phyloP scores from a whole-genome alignment of 2,113 vertebrate species.

The Campylomormyrus numenius region DNA sequence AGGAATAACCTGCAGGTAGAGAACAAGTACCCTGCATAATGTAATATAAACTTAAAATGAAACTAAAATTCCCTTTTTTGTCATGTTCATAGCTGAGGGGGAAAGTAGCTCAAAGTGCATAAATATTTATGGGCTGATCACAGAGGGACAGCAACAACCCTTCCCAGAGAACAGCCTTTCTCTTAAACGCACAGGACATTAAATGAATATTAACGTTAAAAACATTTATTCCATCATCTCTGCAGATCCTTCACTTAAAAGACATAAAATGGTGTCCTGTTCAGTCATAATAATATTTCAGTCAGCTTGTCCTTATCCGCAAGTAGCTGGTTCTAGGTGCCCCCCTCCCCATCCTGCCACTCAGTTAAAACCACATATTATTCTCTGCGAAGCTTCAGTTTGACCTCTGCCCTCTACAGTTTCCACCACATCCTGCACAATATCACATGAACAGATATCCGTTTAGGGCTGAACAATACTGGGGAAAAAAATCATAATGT shows the following conservation, averaged over 20 bases:
- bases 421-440: neutral
- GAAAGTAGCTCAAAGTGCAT: constrained; percentile 1
- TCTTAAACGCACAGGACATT: neutral
- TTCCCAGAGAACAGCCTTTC: neutral
- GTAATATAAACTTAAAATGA: neutral
- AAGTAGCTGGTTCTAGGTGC: neutral
- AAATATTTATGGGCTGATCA: constrained; percentile 17
- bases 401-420: neutral
- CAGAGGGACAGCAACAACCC: neutral
- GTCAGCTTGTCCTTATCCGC: neutral
- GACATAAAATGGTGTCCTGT: neutral
- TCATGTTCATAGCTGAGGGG: neutral
- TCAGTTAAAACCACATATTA: neutral
- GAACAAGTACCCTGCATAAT: neutral
- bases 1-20: neutral
- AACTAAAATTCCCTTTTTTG: neutral
- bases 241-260: neutral
- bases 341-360: neutral
- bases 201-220: constrained; percentile 7
- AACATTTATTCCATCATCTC: neutral
- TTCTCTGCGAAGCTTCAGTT: neutral
- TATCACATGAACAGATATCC: neutral
- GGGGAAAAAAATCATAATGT: neutral
- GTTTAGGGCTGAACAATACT: neutral
- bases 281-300: neutral